Base-by-base conservation (phyloP, 2,113 vertebrate genomes). In the Excalfactoria chinensis region DNA sequence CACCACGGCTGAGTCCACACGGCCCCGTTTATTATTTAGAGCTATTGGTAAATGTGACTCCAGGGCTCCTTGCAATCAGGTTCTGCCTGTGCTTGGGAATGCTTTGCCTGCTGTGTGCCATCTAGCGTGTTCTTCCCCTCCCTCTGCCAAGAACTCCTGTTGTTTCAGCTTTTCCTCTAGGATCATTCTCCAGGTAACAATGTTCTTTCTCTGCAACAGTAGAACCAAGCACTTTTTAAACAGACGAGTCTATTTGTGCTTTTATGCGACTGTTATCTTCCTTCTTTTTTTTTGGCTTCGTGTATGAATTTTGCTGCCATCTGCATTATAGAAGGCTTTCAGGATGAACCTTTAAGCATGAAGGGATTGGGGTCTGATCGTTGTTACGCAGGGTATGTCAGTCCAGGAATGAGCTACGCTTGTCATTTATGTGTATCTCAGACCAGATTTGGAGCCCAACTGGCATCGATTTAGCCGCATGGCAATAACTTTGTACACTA, bases 181-280 rank as follows among this genome's bases (percentile, higher is more conserved):
- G 63, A 72, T 82, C 78, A 11, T 92, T 95, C 93, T 96, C 91
- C 91, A 85, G 94, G 94, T 88, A 40, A 89, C 84, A 68, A 93
- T 92, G 93, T 95, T 95, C 96, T 91, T 92, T 92, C 64, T 60
- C 75, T 68, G 51, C 48, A 71, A 68, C 66, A 58, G 16, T 74
- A 80, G 94, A 93, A 28, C n/a, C 56, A 58, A 80, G 44, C 8
- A 6, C 55, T 83, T 51, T 22, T 81, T 75, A 77, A 30, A 41
- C 41, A 69, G 55, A 51, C 51, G 74, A 35, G 11, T 77, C 46
- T 74, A 43, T 78, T 4, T 48, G 53, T 75, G 86, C 76, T 55
- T 2, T 26, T 17, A 32, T 21, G 48, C 13, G 66, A 40, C 23
- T 46, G 58, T 53, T 69, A 43, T 40, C 25, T 22, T 17, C 14